Evolutionary conservation across 2,888 invertebrate species (phyloP).

Genomic region (Carabus problematicus): DNA sequence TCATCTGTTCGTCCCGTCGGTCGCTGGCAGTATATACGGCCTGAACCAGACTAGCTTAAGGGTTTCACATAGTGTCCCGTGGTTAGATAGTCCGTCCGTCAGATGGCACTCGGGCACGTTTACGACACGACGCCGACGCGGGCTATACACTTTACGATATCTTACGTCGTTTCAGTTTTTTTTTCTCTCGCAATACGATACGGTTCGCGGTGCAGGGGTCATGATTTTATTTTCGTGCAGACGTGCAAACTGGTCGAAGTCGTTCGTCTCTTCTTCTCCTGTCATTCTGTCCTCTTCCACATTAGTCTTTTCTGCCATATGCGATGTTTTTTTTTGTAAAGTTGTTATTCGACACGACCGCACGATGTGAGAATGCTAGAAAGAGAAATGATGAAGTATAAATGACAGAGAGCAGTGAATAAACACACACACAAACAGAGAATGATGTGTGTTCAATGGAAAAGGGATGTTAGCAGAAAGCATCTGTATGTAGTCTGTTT

Average conservation of each 20-base stretch:
- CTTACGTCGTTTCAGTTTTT: constrained; percentile 31
- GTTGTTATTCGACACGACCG: constrained; percentile 23
- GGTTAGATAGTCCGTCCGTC: constrained; percentile 14
- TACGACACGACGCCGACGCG: constrained; percentile 14
- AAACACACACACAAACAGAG: too few relatives aligned
- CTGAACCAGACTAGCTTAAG: background rate
- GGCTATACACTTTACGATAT: constrained; percentile 24
- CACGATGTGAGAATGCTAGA: constrained; percentile 13
- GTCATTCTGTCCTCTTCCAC: too few relatives aligned
- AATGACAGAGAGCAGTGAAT: constrained; percentile 16
- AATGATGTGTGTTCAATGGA: too few relatives aligned
- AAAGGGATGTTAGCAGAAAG: too few relatives aligned
- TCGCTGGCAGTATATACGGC: background rate
- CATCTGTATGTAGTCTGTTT: too few relatives aligned
- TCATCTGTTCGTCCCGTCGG: background rate
- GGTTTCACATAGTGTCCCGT: background rate
- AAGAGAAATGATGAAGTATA: constrained; percentile 22
- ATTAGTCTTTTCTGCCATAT: background rate
- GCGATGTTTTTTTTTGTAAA: constrained; percentile 12
- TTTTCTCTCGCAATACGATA: constrained; percentile 10
- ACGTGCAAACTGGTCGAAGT: background rate
- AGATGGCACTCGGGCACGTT: constrained; percentile 9
- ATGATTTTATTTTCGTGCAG: constrained; percentile 27
- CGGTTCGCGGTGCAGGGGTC: constrained; percentile 7
- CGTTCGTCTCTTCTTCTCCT: too few relatives aligned